phyloP scores from a whole-genome alignment of 1,140 invertebrate genomes.

The Macrocentrus cingulum region DNA sequence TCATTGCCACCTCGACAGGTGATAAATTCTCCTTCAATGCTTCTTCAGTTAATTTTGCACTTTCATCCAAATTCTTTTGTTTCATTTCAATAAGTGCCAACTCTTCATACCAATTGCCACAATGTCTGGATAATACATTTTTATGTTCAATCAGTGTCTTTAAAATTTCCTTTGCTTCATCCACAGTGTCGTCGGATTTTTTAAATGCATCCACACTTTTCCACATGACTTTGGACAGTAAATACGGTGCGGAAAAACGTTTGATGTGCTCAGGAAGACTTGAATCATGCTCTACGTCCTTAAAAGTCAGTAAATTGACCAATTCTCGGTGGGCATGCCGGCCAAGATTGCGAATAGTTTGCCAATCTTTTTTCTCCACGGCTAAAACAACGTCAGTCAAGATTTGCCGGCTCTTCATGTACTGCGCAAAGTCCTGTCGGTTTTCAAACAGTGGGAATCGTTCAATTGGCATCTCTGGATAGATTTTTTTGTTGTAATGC shows the following conservation, averaged over 20 bases:
- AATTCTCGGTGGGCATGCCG: conserved; percentile 26
- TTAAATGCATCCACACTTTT: conserved; percentile 46
- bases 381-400: conserved; percentile 21
- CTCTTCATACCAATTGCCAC: conserved; percentile 44
- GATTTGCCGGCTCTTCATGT: conserved; percentile 30
- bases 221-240: conserved; percentile 47
- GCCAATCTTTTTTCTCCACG: conserved; percentile 42
- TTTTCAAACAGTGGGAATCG: conserved; percentile 47
- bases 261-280: conserved; percentile 41
- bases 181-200: conserved; percentile 34
- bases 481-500: conserved; percentile 33
- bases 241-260: conserved; percentile 39
- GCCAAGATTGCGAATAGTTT: conserved; percentile 29
- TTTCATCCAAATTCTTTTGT: conserved; percentile 41
- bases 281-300: conserved; percentile 3
- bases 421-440: conserved; percentile 39
- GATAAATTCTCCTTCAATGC: conserved; percentile 36
- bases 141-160: conserved; percentile 38
- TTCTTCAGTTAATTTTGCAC: conserved; percentile 34
- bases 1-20: conserved; percentile 31
- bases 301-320: background rate
- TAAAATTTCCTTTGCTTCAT: conserved; percentile 36
- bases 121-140: conserved; percentile 29
- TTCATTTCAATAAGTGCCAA: conserved; percentile 45
- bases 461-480: conserved; percentile 33